A percentile compares a stretch with the other conserved stretches of the same genome.
Evolutionary conservation across 2,797 vertebrate species (phyloP).

Genomic region (Muscicapa comitata): DNA sequence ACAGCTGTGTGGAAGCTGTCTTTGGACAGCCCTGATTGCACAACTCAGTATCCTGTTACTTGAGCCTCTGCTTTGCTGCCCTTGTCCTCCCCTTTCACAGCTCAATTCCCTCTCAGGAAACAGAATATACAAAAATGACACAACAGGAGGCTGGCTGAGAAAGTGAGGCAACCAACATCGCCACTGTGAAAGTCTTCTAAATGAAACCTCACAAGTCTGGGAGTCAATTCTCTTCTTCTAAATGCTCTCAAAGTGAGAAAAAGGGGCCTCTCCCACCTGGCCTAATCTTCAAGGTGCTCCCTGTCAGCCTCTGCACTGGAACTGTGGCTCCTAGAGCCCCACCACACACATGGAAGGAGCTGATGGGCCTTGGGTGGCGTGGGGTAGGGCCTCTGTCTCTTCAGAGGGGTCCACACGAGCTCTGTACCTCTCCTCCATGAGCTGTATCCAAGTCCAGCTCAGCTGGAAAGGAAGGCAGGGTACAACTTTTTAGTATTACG

Average conservation of each 20-base stretch:
- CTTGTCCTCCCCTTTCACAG: background rate
- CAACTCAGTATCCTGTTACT: background rate
- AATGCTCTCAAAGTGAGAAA: background rate
- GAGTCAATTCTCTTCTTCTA: background rate
- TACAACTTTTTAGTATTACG: fast-evolving
- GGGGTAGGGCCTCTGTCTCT: background rate
- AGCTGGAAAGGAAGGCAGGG: background rate
- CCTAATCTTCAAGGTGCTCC: background rate
- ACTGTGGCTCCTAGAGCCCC: background rate
- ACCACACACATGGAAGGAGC: background rate
- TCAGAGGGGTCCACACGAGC: background rate
- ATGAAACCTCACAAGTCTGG: background rate
- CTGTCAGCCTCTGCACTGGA: background rate
- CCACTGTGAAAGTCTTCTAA: background rate
- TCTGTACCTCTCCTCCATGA: background rate
- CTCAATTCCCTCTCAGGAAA: background rate
- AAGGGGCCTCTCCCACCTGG: background rate
- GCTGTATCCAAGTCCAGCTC: background rate
- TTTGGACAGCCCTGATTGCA: background rate
- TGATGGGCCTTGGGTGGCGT: background rate
- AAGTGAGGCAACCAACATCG: background rate
- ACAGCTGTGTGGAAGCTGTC: background rate
- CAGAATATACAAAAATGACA: background rate
- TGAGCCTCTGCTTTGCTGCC: background rate
- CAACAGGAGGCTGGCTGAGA: background rate